Evolutionary conservation across 2,888 invertebrate species (phyloP).

Genomic region (Leptarthrus brevirostris): DNA sequence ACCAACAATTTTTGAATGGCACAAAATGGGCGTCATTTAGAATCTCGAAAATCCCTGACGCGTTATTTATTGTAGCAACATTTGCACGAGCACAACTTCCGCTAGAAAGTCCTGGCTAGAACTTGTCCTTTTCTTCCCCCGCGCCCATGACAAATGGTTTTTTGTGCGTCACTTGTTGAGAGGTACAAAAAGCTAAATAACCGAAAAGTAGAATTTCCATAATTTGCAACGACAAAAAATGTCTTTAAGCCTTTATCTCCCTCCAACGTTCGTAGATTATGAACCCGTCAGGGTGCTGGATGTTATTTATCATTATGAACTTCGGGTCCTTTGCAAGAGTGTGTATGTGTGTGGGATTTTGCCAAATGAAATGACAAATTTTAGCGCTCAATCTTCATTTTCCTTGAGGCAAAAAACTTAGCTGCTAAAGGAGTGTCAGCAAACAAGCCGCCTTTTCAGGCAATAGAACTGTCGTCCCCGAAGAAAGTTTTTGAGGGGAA

Average conservation of each 20-base stretch:
- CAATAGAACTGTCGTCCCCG: conserved; percentile 34
- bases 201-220: conserved; percentile 22
- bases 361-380: conserved; percentile 31
- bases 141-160: conserved; percentile 11
- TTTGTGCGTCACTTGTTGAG: conserved; percentile 37
- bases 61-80: conserved; percentile 25
- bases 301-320: conserved; percentile 33
- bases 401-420: conserved; percentile 12
- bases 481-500: neutral
- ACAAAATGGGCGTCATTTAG: conserved; percentile 30
- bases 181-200: conserved; percentile 24
- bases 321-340: neutral
- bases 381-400: conserved; percentile 29
- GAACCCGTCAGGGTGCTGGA: conserved; percentile 13
- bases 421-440: conserved; percentile 15
- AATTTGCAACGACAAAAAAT: conserved; percentile 31
- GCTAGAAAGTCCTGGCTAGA: neutral
- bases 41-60: conserved; percentile 33
- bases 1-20: conserved; percentile 27
- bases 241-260: conserved; percentile 29
- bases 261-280: conserved; percentile 21
- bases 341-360: neutral
- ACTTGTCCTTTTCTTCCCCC: neutral
- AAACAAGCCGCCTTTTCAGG: conserved; percentile 13
- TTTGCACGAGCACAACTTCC: conserved; percentile 1